Percentiles rank a stretch among this genome's conserved stretches.
Evolutionary conservation across 1,140 invertebrate genomes (phyloP).

Genomic region (Drosophila trapezifrons): DNA sequence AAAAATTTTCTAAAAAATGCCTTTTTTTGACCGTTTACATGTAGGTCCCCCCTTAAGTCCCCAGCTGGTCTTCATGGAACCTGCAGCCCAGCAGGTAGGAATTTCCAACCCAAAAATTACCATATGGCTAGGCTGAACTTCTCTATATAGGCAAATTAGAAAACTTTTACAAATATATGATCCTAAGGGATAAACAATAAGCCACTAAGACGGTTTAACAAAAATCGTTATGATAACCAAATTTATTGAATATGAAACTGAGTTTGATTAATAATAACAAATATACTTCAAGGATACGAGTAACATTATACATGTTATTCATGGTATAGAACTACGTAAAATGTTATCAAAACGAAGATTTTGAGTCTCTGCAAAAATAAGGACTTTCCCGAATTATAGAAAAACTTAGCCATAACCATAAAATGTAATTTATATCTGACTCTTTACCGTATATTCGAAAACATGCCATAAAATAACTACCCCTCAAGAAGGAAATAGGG

Average conservation of each 20-base stretch:
- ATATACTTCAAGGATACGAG: no score
- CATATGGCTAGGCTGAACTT: conserved; percentile 7
- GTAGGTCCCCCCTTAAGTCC: background rate
- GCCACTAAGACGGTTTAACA: background rate
- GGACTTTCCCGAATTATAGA: background rate
- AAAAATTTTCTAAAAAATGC: no score
- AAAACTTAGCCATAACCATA: background rate
- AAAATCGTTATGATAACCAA: no score
- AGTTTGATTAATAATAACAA: no score
- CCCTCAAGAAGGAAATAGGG: background rate
- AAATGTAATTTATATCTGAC: background rate
- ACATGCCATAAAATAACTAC: background rate
- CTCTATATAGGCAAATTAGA: conserved; percentile 1
- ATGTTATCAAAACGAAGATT: background rate
- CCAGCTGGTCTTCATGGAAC: background rate
- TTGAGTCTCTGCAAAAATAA: background rate
- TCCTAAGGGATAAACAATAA: background rate
- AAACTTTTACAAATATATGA: background rate
- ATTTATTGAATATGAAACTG: background rate
- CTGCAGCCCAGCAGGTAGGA: background rate
- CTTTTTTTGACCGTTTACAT: no score
- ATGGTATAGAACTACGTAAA: no score
- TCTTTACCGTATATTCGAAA: background rate
- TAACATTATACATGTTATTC: no score
- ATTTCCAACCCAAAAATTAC: no score